phyloP scores from a whole-genome alignment of 1,140 invertebrate species.

The Aphaenogaster floridana region DNA sequence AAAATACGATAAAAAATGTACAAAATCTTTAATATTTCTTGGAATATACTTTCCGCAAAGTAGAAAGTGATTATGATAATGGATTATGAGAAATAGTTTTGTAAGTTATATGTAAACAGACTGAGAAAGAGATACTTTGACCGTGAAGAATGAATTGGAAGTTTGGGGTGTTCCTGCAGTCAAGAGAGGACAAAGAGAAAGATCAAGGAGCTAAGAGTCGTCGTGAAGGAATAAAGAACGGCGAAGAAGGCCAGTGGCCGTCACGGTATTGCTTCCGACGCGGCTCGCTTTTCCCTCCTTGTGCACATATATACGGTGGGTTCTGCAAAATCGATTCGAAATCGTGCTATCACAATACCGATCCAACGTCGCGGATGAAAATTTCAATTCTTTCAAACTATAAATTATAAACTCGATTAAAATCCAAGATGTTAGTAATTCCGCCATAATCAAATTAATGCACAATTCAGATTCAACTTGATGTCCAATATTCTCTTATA shows the following conservation, averaged over 20 bases:
- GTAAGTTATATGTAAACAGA: not conserved
- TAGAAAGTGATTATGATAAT: not conserved
- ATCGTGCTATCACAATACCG: not conserved
- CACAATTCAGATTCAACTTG: not conserved
- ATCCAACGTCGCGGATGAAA: not conserved
- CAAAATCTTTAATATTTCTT: not conserved
- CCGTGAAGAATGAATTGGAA: slow-evolving; percentile 36
- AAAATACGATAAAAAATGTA: not conserved
- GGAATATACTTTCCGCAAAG: not conserved
- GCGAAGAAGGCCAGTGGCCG: slow-evolving; percentile 78
- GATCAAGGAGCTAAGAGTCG: slow-evolving; percentile 62
- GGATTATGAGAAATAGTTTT: not conserved
- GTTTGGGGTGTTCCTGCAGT: slow-evolving; percentile 9
- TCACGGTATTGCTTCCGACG: slow-evolving; percentile 76
- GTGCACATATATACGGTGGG: slow-evolving; percentile 18
- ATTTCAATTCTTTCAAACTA: not conserved
- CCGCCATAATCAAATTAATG: not conserved
- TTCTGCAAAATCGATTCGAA: slow-evolving; percentile 22
- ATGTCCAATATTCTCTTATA: not conserved
- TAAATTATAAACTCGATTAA: not conserved
- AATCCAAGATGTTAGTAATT: not conserved
- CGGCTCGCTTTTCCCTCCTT: slow-evolving; percentile 59
- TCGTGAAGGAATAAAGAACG: slow-evolving; percentile 68
- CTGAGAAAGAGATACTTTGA: not conserved
- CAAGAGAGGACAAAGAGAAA: slow-evolving; percentile 39